Base-by-base conservation (phyloP, 2,888 invertebrate species). In the Mimachlamys varia region DNA sequence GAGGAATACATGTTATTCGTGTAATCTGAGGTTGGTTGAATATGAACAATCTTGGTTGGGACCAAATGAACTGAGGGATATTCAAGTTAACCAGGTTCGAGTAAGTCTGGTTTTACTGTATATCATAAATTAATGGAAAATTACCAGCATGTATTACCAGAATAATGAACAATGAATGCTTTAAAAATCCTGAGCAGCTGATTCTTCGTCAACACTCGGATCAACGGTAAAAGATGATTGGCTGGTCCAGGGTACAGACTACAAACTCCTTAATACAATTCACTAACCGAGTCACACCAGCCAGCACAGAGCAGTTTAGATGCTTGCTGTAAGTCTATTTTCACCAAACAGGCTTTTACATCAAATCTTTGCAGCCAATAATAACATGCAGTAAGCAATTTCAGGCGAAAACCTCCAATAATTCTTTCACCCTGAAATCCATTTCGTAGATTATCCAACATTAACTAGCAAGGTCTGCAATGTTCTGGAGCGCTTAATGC, bases 331-430 rank as follows among this genome's bases (percentile, higher is more conserved):
- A 58, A 27, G 33, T 33, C 76, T 76, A 27, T 27, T 76, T 76
- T 15, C 76, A 12, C 12, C 12, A 62, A 76, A 27, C 2, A 33
- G 76, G 5, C 27, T 33, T 44, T 76, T 76, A 76, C 27, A 76
- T 76, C 27, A 33, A 76, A 76, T 76, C 15, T 33, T 27, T 10
- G 22, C 13, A 33, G 76, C 33, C 76, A 76, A 76, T 76, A 76
- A 76, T 27, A 33, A 76, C 76, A 76, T 76, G 76, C 33, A 76
- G 76, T 76, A 76, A 76, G 76, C 76, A 76, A 76, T 76, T 76
- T 76, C 76, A 76, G 7, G 33, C 27, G 27, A 76, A 76, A 76
- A 76, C 76, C 12, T 76, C 76, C 33, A 76, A 76, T 76, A 76
- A 76, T 7, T 76, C 76, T 76, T 76, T 76, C 76, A 58, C 33